Evolutionary conservation across 2,888 invertebrate species (phyloP).

Genomic region (Tillus elongatus): DNA sequence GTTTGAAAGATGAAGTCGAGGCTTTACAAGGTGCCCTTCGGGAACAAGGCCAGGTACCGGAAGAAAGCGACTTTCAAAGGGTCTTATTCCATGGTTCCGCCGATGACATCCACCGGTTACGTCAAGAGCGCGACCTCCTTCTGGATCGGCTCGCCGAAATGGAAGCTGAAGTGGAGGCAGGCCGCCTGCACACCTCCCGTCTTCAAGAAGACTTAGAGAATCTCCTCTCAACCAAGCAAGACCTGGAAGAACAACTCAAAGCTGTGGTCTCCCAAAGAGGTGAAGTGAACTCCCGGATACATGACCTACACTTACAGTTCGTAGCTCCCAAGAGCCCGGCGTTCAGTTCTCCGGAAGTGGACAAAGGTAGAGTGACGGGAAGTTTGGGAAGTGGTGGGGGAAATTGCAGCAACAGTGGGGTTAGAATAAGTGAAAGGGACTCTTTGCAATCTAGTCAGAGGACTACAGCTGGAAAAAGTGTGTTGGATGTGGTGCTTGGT

Average conservation of each 20-base stretch:
- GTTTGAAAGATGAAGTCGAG: slow-evolving; percentile 50
- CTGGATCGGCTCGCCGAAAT: slow-evolving; percentile 67
- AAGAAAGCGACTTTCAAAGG: slow-evolving; percentile 34
- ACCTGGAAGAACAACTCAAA: slow-evolving; percentile 52
- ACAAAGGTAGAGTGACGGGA: not conserved
- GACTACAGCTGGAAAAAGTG: slow-evolving; percentile 44
- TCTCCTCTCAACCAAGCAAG: slow-evolving; percentile 48
- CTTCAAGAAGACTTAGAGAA: slow-evolving; percentile 56
- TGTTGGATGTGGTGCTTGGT: slow-evolving; percentile 60
- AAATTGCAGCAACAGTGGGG: slow-evolving; percentile 9
- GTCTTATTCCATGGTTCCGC: slow-evolving; percentile 38
- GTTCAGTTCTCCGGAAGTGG: not conserved
- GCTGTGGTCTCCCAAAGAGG: slow-evolving; percentile 49
- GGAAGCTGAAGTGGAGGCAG: slow-evolving; percentile 60
- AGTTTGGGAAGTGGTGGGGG: not conserved
- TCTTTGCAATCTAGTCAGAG: slow-evolving; percentile 33
- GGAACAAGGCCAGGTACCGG: slow-evolving; percentile 27
- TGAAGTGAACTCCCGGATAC: slow-evolving; percentile 50
- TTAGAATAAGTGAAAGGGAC: no score
- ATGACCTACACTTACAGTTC: slow-evolving; percentile 46
- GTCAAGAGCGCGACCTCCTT: slow-evolving; percentile 66
- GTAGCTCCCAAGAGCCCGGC: slow-evolving; percentile 27
- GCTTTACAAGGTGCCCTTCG: slow-evolving; percentile 51
- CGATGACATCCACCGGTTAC: slow-evolving; percentile 53
- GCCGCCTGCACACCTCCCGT: slow-evolving; percentile 55